These are phyloP conservation scores for Empidonax traillii DNA, from an alignment of 2,113 vertebrate species.

Conservation along the genomic window DNA sequence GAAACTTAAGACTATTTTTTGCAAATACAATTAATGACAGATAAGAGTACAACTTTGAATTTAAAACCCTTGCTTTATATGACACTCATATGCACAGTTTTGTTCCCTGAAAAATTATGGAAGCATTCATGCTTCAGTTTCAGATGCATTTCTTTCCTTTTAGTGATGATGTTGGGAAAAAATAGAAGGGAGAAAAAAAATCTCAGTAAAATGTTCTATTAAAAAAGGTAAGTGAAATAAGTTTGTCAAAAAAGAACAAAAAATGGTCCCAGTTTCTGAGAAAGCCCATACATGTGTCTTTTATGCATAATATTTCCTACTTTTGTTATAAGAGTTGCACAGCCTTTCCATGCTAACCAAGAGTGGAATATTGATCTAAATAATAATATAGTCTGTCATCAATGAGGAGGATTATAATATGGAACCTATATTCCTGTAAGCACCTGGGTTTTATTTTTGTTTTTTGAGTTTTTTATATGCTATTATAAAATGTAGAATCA, in stretches of 20 bases:
- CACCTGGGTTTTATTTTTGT: fast-evolving
- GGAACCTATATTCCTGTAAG: not conserved
- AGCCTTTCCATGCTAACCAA: not conserved
- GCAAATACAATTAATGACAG: not conserved
- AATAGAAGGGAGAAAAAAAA: not conserved
- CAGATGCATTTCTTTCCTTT: not conserved
- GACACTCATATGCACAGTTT: not conserved
- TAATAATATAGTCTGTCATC: not conserved
- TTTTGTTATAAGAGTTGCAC: not conserved
- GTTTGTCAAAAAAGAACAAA: not conserved
- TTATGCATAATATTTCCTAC: not conserved
- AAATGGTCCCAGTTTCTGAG: not conserved
- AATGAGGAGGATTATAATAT: not conserved
- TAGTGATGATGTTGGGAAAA: not conserved
- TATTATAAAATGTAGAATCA: not conserved
- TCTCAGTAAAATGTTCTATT: not conserved
- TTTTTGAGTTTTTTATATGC: not conserved
- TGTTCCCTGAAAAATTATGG: not conserved
- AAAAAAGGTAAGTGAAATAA: not conserved
- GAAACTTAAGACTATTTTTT: not conserved
- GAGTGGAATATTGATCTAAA: not conserved
- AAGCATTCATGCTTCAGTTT: not conserved
- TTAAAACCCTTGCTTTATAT: not conserved
- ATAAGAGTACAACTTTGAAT: not conserved
- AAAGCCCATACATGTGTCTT: not conserved